Conservation (phyloP, 2,797 vertebrate genomes). For the Neostethus bicornis region DNA sequence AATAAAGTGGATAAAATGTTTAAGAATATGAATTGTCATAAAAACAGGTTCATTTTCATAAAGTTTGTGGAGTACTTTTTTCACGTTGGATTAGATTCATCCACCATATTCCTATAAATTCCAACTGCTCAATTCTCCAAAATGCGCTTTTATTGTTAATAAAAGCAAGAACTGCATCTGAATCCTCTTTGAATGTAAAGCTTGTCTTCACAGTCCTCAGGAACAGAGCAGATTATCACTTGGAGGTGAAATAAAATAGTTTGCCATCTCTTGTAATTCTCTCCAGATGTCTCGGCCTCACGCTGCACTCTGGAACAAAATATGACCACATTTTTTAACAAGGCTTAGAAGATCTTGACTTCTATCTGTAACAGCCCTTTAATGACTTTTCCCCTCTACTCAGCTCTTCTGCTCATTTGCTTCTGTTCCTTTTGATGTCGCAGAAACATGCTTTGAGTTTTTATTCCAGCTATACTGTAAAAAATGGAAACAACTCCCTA, state of each 20-base stretch:
- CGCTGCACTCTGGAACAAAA: conserved; percentile 9
- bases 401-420: neutral
- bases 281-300: conserved; percentile 28
- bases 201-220: neutral
- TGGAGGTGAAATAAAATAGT: conserved; percentile 14
- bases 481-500: conserved; percentile 1
- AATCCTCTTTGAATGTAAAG: neutral
- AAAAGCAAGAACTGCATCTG: neutral
- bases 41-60: too few species aligned
- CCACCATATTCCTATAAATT: neutral
- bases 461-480: too few species aligned
- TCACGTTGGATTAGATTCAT: neutral
- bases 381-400: neutral
- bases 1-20: too few species aligned
- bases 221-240: conserved; percentile 15
- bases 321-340: conserved; percentile 7
- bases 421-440: neutral
- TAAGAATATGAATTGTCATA: too few species aligned
- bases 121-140: neutral
- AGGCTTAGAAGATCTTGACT: conserved; percentile 11
- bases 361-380: conserved; percentile 2
- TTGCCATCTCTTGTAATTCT: conserved; percentile 16
- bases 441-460: neutral
- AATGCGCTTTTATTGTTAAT: conserved; percentile 6
- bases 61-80: neutral